Percentiles rank a stretch among this genome's conserved stretches.
Conservation (phyloP, 2,113 vertebrate genomes). For the Microcebus tavaratra region DNA sequence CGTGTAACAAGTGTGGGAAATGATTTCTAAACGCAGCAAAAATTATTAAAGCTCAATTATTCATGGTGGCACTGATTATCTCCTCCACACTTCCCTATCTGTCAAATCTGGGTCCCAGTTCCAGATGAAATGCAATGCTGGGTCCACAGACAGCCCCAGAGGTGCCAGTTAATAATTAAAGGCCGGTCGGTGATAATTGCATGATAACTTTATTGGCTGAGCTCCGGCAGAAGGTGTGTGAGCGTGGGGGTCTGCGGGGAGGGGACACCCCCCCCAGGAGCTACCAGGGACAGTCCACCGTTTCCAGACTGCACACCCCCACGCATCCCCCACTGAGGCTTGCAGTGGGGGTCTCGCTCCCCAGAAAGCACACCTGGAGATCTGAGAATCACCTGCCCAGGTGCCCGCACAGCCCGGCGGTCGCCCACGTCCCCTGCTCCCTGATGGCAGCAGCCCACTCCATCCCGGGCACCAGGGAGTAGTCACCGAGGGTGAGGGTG, state of each 20-base stretch:
- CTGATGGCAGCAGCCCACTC: too few relatives aligned
- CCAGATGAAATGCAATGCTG: conserved; percentile 76
- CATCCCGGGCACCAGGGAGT: neutral
- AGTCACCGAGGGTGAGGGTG: neutral
- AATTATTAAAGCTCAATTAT: conserved; percentile 86
- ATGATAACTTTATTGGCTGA: conserved; percentile 88
- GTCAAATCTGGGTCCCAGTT: conserved; percentile 76
- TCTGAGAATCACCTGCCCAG: neutral
- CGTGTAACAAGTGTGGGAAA: conserved; percentile 76
- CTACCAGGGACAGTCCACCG: neutral
- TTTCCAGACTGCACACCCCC: neutral
- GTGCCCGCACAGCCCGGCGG: fast-evolving
- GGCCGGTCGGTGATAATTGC: conserved; percentile 83
- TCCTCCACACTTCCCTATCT: conserved; percentile 63
- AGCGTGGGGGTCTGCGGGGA: conserved; percentile 26
- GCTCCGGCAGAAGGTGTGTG: conserved; percentile 56
- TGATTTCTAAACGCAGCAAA: conserved; percentile 81
- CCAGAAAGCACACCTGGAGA: neutral
- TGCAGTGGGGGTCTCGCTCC: neutral
- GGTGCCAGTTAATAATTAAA: conserved; percentile 87
- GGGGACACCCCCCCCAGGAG: conserved; percentile 27
- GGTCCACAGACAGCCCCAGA: conserved; percentile 83
- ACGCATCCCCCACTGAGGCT: neutral
- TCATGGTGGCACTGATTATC: conserved; percentile 82
- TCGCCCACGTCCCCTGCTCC: fast-evolving